phyloP scores from a whole-genome alignment of 92 coral and sea anemone species.

The Siderastrea siderea region DNA sequence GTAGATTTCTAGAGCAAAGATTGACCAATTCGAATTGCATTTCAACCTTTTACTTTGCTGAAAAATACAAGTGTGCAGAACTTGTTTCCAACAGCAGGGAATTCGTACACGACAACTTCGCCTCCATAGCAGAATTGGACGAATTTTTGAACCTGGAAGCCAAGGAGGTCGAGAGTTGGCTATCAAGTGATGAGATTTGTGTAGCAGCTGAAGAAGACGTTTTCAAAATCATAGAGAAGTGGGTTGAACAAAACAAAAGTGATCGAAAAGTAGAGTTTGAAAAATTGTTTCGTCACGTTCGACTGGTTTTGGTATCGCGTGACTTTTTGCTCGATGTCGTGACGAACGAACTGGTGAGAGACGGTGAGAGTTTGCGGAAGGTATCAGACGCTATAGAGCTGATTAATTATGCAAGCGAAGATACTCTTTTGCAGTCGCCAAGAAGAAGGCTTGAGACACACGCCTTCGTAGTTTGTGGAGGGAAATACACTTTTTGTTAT shows the following conservation, averaged over 20 bases:
- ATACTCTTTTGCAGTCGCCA: not conserved
- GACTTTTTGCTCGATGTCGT: slow-evolving; percentile 18
- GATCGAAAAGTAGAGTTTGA: slow-evolving; percentile 17
- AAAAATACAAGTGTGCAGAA: slow-evolving; percentile 10
- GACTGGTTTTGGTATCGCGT: slow-evolving; percentile 15
- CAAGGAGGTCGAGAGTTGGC: slow-evolving; percentile 7
- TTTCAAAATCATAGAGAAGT: not conserved
- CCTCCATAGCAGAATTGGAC: not conserved
- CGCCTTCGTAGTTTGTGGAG: too few species aligned
- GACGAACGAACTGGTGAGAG: slow-evolving; percentile 5
- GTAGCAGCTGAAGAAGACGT: slow-evolving; percentile 7
- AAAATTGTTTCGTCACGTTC: slow-evolving; percentile 27
- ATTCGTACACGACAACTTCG: slow-evolving; percentile 14
- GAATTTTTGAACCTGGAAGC: slow-evolving; percentile 14
- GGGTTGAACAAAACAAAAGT: slow-evolving; percentile 7
- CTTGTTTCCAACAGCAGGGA: not conserved
- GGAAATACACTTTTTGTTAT: not conserved
- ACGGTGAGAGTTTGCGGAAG: not conserved
- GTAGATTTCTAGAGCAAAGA: slow-evolving; percentile 2
- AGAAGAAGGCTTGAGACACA: not conserved
- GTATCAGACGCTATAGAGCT: not conserved
- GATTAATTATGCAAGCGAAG: not conserved
- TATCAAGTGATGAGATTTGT: slow-evolving; percentile 14
- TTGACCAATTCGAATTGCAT: not conserved
- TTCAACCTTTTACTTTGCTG: slow-evolving; percentile 9